Conservation (phyloP, 1,140 invertebrate genomes). For the Amphibalanus amphitrite region DNA sequence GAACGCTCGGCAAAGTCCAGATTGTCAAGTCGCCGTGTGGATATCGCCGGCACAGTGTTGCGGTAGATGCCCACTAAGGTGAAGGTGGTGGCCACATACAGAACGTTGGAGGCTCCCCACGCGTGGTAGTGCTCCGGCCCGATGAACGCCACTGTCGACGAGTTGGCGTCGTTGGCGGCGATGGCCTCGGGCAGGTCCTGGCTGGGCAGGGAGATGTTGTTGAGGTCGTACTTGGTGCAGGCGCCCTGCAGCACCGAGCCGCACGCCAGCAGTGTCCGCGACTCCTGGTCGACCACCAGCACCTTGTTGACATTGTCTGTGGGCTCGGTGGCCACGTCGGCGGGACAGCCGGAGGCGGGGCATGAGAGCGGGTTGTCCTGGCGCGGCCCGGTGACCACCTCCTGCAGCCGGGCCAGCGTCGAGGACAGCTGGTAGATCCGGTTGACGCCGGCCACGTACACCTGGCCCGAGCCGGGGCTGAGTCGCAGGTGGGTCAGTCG, state of each 20-base stretch:
- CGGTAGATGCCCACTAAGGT: conserved; percentile 79
- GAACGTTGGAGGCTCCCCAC: conserved; percentile 53
- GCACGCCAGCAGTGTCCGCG: conserved; percentile 63
- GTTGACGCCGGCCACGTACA: conserved; percentile 69
- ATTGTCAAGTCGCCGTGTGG: conserved; percentile 58
- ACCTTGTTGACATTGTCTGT: conserved; percentile 84
- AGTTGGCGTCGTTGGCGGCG: conserved; percentile 45
- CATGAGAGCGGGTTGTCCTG: conserved; percentile 62
- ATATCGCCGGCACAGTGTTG: conserved; percentile 85
- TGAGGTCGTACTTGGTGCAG: conserved; percentile 64
- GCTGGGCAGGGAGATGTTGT: conserved; percentile 54
- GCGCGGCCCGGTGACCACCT: conserved; percentile 51
- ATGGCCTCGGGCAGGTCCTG: conserved; percentile 41
- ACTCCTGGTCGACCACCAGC: conserved; percentile 65
- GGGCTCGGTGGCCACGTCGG: conserved; percentile 37
- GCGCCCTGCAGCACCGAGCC: conserved; percentile 74
- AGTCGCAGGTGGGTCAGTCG: conserved; percentile 35
- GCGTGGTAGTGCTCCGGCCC: conserved; percentile 68
- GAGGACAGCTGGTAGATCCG: conserved; percentile 59
- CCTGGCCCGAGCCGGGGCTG: conserved; percentile 37
- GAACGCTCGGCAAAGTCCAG: conserved; percentile 61
- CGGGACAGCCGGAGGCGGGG: conserved; percentile 59
- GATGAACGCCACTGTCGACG: conserved; percentile 85
- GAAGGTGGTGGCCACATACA: conserved; percentile 89
- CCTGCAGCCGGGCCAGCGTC: conserved; percentile 47